Percentiles rank a stretch among this genome's conserved stretches.
Conservation (phyloP, 2,888 invertebrate species). For the Agrochola lychnidis region DNA sequence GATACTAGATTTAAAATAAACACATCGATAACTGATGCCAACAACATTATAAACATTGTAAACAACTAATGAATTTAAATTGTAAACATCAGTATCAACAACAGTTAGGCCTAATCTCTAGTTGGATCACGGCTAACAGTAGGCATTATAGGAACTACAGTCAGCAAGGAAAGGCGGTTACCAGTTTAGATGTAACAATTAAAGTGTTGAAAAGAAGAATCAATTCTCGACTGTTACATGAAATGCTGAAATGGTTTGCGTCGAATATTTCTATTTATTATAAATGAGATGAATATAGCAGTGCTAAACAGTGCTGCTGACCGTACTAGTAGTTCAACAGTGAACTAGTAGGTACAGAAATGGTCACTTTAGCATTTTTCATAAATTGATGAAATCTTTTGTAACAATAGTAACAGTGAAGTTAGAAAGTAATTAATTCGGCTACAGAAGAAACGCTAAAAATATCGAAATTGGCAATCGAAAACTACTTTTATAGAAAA, state of each 20-base stretch:
- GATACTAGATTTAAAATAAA: constrained; percentile 13
- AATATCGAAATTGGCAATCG: neutral
- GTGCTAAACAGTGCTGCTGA: neutral
- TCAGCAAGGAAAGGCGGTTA: neutral
- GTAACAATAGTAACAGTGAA: neutral
- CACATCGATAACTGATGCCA: constrained; percentile 33
- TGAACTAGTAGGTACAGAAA: neutral
- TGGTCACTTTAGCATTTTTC: neutral
- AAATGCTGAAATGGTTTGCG: neutral
- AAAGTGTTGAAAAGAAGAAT: neutral
- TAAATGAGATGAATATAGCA: neutral
- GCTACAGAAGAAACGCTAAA: neutral
- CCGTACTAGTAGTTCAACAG: neutral
- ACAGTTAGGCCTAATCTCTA: constrained; percentile 40
- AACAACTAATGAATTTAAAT: constrained; percentile 45
- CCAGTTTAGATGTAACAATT: neutral
- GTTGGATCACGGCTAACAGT: constrained; percentile 31
- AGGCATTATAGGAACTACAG: constrained; percentile 8
- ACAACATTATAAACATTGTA: constrained; percentile 35
- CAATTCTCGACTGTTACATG: neutral
- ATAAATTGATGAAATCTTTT: neutral
- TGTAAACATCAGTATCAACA: constrained; percentile 14
- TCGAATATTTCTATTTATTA: neutral
- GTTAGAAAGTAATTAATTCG: neutral
- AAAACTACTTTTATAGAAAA: neutral